Evolutionary conservation across 2,888 invertebrate species (phyloP).

Genomic region (Lasioglossum morio): DNA sequence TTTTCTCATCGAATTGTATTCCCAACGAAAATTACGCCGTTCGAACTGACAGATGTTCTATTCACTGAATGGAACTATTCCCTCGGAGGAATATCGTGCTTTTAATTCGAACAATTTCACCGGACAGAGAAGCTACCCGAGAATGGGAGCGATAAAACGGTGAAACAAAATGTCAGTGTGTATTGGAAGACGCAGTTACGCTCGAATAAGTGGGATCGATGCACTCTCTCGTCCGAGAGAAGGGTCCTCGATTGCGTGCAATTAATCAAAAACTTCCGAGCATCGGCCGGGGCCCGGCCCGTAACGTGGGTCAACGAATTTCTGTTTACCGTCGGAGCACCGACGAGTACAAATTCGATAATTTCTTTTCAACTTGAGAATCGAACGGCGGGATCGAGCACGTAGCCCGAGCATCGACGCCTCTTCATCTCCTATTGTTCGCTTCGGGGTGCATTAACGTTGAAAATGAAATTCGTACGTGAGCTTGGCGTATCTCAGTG

Average conservation of each 20-base stretch:
- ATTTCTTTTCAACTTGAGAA: not conserved
- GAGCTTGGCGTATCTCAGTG: conserved; percentile 33
- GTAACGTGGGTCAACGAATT: not conserved
- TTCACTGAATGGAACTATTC: not conserved
- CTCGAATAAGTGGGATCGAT: not conserved
- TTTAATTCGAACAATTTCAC: not conserved
- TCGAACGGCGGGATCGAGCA: not conserved
- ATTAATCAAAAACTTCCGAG: conserved; percentile 17
- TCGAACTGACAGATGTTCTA: not conserved
- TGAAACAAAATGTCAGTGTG: not conserved
- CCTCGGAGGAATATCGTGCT: not conserved
- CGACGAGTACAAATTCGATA: not conserved
- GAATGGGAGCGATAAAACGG: not conserved
- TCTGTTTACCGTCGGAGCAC: not conserved
- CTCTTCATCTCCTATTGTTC: conserved; percentile 33
- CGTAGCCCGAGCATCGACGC: not conserved
- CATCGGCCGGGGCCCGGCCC: not conserved
- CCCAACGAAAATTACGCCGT: not conserved
- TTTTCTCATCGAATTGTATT: not conserved
- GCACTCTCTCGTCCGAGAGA: not conserved
- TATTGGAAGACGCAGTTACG: not conserved
- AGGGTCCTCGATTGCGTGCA: not conserved
- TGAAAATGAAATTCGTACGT: conserved; percentile 61
- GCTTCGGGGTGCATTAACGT: conserved; percentile 47
- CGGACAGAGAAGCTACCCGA: not conserved